A percentile compares a stretch with the other conserved stretches of the same genome.
phyloP scores from a whole-genome alignment of 2,888 invertebrate genomes.

The Chromoteleia sp. region DNA sequence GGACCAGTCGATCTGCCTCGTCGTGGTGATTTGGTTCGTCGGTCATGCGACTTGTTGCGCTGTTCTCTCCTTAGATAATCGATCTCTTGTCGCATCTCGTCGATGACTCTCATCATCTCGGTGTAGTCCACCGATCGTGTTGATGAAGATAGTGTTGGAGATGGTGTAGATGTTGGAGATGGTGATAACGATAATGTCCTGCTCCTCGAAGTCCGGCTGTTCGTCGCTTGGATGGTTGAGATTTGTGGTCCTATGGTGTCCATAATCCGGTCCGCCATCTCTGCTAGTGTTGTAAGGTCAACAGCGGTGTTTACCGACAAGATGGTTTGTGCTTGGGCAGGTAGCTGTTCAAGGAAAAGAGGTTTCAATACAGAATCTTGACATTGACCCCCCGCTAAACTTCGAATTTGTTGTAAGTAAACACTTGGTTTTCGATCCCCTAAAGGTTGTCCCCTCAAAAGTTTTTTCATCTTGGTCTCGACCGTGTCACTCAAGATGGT shows the following conservation, averaged over 20 bases:
- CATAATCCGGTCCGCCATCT: conserved; percentile 17
- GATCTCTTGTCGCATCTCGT: too few relatives aligned
- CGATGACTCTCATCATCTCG: too few relatives aligned
- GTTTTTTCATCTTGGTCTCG: not conserved
- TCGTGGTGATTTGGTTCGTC: too few relatives aligned
- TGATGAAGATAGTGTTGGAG: too few relatives aligned
- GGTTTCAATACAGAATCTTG: conserved; percentile 8
- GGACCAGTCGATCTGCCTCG: too few relatives aligned
- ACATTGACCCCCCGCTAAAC: conserved; percentile 20
- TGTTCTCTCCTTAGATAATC: too few relatives aligned
- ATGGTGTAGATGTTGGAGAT: too few relatives aligned
- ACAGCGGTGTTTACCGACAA: not conserved
- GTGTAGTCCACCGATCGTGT: too few relatives aligned
- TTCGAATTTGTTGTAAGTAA: conserved; percentile 27
- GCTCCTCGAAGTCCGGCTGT: too few relatives aligned
- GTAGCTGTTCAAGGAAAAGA: conserved; percentile 23
- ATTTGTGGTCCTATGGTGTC: conserved; percentile 6
- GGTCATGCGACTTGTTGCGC: too few relatives aligned
- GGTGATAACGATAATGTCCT: too few relatives aligned
- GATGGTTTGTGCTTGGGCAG: conserved; percentile 20
- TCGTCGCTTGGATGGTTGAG: too few relatives aligned
- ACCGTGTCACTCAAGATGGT: not conserved
- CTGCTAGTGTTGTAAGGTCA: not conserved
- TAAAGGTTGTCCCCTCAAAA: conserved; percentile 13
- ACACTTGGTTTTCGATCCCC: conserved; percentile 37